Conservation (phyloP, 2,113 vertebrate genomes). For the Corythornis madagascariensis region DNA sequence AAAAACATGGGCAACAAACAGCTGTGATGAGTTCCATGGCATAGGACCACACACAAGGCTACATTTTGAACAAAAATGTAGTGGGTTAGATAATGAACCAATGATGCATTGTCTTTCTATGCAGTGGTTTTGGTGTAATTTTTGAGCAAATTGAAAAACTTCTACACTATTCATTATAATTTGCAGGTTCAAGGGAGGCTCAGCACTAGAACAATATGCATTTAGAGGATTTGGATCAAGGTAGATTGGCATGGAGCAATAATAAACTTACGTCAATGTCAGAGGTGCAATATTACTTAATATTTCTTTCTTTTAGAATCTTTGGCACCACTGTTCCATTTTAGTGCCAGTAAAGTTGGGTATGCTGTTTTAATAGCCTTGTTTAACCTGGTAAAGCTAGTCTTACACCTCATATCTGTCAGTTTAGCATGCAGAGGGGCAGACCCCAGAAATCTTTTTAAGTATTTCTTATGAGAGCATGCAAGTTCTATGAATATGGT, state of each 20-base stretch:
- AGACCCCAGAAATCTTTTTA: conserved; percentile 52
- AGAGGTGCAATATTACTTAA: conserved; percentile 64
- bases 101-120: background rate
- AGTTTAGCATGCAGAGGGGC: conserved; percentile 36
- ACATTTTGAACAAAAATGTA: background rate
- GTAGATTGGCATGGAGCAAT: conserved; percentile 62
- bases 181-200: background rate
- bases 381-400: conserved; percentile 66
- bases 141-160: background rate
- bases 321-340: conserved; percentile 55
- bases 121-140: background rate
- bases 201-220: background rate
- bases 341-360: conserved; percentile 66
- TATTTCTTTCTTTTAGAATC: conserved; percentile 68
- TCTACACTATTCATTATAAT: background rate
- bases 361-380: conserved; percentile 63
- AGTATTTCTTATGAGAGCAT: background rate
- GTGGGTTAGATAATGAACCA: background rate
- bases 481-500: background rate
- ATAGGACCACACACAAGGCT: background rate
- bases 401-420: conserved; percentile 66
- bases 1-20: background rate
- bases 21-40: background rate
- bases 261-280: conserved; percentile 67
- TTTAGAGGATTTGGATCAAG: conserved; percentile 65